Base-by-base conservation (phyloP, 2,797 vertebrate species). In the Esox lucius region DNA sequence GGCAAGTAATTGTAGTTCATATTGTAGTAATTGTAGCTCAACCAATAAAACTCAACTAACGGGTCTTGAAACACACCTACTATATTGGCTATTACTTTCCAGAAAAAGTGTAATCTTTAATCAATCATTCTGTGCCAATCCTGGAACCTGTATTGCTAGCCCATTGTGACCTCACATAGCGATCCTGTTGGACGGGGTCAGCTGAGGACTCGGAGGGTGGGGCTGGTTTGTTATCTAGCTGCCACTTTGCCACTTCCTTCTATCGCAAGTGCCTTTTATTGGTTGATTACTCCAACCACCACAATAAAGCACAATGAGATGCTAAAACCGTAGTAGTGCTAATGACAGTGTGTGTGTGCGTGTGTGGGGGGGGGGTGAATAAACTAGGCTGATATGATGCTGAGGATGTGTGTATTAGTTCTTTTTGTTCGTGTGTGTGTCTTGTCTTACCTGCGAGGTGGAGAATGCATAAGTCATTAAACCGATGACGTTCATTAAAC, bases 121-220 rank as follows among this genome's bases (percentile, higher is more conserved):
- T n/a, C n/a, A n/a, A n/a, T n/a, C n/a, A n/a, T n/a, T n/a, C n/a
- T n/a, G n/a, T n/a, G n/a, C 19, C 5, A 16, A 22, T 53, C 8
- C n/a, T 59, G 3, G 6, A 56, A 59, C 53, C 19, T 15, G 16
- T 22, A 12, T 9, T 12, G 2, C 16, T 53, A 53, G 7, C 51
- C 4, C 5, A 19, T 19, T 16, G 19, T 0, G 19, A 56, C 19
- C 17, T 59, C 53, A 22, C 19, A 22, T 9, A 22, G n/a, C n/a
- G n/a, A n/a, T 39, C 3, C 6, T 2, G 19, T 16, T 19, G 53
- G n/a, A 22, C 3, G 71, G 80, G 87, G 86, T 91, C 76, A 90
- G 73, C 77, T 78, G 83, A 87, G 88, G 91, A 86, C 85, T 89
- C 80, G 26, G 31, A 6, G 88, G 88, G 90, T 85, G 88, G 88